phyloP scores from a whole-genome alignment of 2,888 invertebrate species.

The Patella ulyssiponensis region DNA sequence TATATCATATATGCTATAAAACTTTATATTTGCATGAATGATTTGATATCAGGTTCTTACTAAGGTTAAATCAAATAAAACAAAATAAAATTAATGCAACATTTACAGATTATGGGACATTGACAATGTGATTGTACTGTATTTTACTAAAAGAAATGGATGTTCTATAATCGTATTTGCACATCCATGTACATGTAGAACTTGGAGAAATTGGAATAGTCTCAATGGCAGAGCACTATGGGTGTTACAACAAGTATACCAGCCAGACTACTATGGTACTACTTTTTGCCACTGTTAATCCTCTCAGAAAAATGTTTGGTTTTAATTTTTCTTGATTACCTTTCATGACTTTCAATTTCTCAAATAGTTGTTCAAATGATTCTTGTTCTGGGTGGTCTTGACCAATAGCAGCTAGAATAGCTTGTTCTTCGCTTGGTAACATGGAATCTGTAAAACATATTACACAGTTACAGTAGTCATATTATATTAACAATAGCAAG shows the following conservation, averaged over 20 bases:
- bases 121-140: too few species aligned
- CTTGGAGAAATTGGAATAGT: too few species aligned
- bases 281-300: not conserved
- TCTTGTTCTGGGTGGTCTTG: conserved; percentile 60
- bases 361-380: conserved; percentile 79
- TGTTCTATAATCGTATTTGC: too few species aligned
- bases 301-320: not conserved
- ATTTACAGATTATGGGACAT: too few species aligned
- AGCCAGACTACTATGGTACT: not conserved
- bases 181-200: too few species aligned
- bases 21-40: too few species aligned
- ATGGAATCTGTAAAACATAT: conserved; percentile 41
- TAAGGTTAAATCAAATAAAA: too few species aligned
- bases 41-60: too few species aligned
- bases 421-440: conserved; percentile 53
- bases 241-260: not conserved
- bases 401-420: conserved; percentile 56
- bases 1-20: too few species aligned
- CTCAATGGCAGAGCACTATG: too few species aligned
- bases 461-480: not conserved
- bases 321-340: conserved; percentile 67
- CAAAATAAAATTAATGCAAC: too few species aligned
- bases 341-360: conserved; percentile 80
- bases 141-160: too few species aligned
- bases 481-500: not conserved